Evolutionary conservation across 2,888 invertebrate genomes (phyloP).

Genomic region (Syrphus vitripennis): DNA sequence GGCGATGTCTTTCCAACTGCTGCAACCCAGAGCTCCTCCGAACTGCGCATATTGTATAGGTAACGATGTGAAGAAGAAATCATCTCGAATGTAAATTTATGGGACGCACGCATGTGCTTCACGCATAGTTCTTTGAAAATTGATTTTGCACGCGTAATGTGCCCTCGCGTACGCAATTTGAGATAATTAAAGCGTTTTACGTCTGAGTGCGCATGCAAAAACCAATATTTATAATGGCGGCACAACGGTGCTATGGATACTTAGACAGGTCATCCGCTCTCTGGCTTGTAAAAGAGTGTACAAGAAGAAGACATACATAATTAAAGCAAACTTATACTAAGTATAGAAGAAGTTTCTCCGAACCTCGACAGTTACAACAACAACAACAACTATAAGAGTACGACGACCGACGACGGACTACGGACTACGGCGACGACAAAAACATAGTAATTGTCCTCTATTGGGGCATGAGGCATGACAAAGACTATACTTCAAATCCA

Average conservation of each 20-base stretch:
- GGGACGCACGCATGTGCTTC: slow-evolving; percentile 70
- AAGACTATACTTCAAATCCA: slow-evolving; percentile 35
- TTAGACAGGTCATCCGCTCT: slow-evolving; percentile 39
- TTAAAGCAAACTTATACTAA: neutral
- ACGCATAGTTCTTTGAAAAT: slow-evolving; percentile 71
- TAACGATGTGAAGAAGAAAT: slow-evolving; percentile 60
- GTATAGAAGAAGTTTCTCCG: slow-evolving; percentile 31
- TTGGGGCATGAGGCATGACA: slow-evolving; percentile 52
- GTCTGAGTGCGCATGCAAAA: slow-evolving; percentile 60
- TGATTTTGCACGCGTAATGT: slow-evolving; percentile 65
- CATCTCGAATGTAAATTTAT: slow-evolving; percentile 71
- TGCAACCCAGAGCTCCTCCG: neutral
- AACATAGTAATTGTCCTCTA: slow-evolving; percentile 61
- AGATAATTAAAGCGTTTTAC: slow-evolving; percentile 68
- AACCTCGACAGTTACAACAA: neutral
- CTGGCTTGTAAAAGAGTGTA: neutral
- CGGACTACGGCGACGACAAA: neutral
- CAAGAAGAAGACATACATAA: slow-evolving; percentile 1
- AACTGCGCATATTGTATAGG: neutral
- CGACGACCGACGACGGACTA: neutral
- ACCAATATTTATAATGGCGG: slow-evolving; percentile 40
- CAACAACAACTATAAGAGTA: neutral
- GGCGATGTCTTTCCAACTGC: slow-evolving; percentile 10
- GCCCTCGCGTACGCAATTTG: slow-evolving; percentile 61
- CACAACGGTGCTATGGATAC: slow-evolving; percentile 49